Evolutionary conservation across 2,888 invertebrate species (phyloP), one percentile per base, ranked within the genome.

Genomic region (Drosophila crucigera): DNA sequence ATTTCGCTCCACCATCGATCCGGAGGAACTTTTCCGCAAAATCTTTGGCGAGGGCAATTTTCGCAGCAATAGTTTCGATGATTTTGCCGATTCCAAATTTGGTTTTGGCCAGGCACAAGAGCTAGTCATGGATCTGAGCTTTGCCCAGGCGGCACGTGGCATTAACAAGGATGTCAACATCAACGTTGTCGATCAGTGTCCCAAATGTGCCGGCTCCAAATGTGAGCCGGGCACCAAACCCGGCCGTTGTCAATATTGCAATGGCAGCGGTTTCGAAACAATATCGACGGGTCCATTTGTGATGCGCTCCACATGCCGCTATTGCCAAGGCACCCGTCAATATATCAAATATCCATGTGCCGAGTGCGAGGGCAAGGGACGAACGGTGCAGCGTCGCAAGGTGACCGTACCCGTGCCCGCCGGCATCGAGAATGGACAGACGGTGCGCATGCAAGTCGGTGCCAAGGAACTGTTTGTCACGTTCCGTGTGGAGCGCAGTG

Each of bases 391-490:
- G 94, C 95, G 97, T 39, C 97, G 97, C 92, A 97, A 96, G 91
- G 95, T 99, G 3, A 97, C 96, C 0, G 97, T 99, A 0, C 98
- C 99, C 0, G 98, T 99, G 5, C 99, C 99, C 16, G 98, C 96
- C 60, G 98, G 98, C 25, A 98, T 99, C 10, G 99, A 99, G 92
- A 98, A 99, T 93, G 99, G 99, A 0, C 99, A 99, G 93, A 99
- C 99, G 0, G 96, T 99, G 6, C 95, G 99, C 65, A 97, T 99
- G 96, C 95, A 97, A 9, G 97, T 99, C 1, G 99, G 98, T 19
- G 96, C 95, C 84, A 97, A 97, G 91, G 99, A 99, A 93, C 94
- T 99, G 22, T 99, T 99, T 92, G 95, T 99, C 80, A 99, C 98
- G 52, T 98, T 89, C 70, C 96, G 96, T 87, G 98, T 99, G 49